These are phyloP conservation scores for Sialia sialis DNA, from an alignment of 2,113 vertebrate genomes.

Conservation along the genomic window DNA sequence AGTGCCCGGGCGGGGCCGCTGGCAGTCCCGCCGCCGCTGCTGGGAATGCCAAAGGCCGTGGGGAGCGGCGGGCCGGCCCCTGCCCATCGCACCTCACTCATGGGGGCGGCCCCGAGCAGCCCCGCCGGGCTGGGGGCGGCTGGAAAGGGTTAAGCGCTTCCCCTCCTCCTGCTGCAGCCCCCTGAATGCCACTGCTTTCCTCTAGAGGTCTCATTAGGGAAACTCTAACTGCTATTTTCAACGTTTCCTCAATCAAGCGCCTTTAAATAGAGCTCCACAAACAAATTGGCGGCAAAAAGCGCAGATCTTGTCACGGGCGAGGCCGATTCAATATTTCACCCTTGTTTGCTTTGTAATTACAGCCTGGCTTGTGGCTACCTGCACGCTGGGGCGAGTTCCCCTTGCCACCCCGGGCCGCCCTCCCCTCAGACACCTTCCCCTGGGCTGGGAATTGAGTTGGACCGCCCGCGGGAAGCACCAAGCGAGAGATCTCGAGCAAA, in stretches of 20 bases:
- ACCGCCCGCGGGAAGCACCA: not conserved
- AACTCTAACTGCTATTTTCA: constrained; percentile 77
- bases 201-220: constrained; percentile 83
- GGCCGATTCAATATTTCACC: constrained; percentile 69
- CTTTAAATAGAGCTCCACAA: constrained; percentile 80
- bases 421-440: not conserved
- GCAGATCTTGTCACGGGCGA: constrained; percentile 71
- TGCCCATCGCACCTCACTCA: not conserved
- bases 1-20: not conserved
- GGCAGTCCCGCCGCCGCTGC: not conserved
- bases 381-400: not conserved
- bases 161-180: constrained; percentile 38
- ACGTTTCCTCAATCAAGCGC: constrained; percentile 81
- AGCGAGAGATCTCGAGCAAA: not conserved
- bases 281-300: constrained; percentile 74
- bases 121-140: not conserved
- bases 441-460: not conserved
- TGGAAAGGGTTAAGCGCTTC: constrained; percentile 72
- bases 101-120: not conserved
- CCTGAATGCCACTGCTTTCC: constrained; percentile 69
- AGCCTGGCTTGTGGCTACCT: constrained; percentile 57
- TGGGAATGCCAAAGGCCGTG: not conserved
- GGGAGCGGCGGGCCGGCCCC: not conserved
- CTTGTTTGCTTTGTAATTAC: constrained; percentile 79
- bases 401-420: not conserved